Conservation (phyloP, 2,113 vertebrate species). For the Pionites leucogaster region DNA sequence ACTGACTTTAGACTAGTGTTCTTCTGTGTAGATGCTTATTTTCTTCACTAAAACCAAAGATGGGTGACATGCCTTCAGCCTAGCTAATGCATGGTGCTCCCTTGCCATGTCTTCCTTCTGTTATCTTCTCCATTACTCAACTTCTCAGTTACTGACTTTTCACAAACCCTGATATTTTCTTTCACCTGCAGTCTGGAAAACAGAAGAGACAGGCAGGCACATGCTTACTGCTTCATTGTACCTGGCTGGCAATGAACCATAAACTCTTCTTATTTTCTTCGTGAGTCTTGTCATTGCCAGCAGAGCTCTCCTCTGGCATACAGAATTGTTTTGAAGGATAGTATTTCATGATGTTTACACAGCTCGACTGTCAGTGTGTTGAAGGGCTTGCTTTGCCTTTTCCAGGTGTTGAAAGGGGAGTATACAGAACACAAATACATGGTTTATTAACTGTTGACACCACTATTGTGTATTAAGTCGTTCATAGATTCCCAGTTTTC, state of each 20-base stretch:
- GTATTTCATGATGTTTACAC: neutral
- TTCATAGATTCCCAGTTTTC: neutral
- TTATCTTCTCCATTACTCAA: neutral
- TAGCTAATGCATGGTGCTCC: neutral
- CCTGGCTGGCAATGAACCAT: neutral
- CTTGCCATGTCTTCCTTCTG: neutral
- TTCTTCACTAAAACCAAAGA: neutral
- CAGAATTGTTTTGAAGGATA: neutral
- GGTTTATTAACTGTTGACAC: neutral
- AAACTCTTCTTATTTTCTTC: neutral
- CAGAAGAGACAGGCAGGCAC: neutral
- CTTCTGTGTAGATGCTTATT: neutral
- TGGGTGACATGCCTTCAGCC: neutral
- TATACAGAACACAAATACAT: fast-evolving
- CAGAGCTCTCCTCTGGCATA: neutral
- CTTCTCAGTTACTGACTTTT: neutral
- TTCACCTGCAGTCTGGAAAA: neutral
- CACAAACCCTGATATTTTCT: neutral
- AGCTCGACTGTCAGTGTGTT: neutral
- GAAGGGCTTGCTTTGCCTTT: neutral
- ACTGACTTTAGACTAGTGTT: neutral
- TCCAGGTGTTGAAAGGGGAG: neutral
- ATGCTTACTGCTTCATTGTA: fast-evolving
- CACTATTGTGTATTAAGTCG: fast-evolving
- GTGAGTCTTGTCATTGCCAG: neutral